A percentile compares a stretch with the other conserved stretches of the same genome.
These are phyloP conservation scores for Archips xylosteana DNA, from an alignment of 2,888 invertebrate species.

Conservation along the genomic window DNA sequence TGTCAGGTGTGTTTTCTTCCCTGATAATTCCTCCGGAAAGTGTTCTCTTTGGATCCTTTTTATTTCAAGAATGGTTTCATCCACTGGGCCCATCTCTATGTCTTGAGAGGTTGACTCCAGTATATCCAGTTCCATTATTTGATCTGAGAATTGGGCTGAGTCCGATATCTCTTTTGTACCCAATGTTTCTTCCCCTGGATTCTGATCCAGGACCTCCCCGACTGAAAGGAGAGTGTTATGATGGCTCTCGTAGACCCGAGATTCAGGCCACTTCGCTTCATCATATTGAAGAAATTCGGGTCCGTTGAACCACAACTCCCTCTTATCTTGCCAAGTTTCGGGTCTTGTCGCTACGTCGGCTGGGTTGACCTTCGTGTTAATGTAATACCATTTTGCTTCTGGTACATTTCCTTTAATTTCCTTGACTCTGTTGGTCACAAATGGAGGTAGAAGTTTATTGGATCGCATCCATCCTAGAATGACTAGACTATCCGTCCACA, in stretches of 20 bases:
- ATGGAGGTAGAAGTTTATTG: too few species aligned
- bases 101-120: too few species aligned
- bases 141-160: too few species aligned
- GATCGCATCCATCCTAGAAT: too few species aligned
- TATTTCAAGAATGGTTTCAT: too few species aligned
- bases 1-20: constrained; percentile 4
- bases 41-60: not conserved
- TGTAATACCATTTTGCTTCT: not conserved
- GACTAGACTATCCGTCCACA: too few species aligned
- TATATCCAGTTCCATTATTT: too few species aligned
- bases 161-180: not conserved
- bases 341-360: not conserved
- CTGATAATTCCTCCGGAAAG: not conserved
- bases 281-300: not conserved
- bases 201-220: not conserved
- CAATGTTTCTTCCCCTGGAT: not conserved
- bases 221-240: not conserved
- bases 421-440: too few species aligned
- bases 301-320: not conserved
- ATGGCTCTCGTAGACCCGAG: not conserved
- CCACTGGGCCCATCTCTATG: too few species aligned
- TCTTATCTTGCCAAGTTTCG: not conserved
- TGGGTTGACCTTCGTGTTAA: not conserved
- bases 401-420: not conserved
- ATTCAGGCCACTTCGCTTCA: not conserved